Conservation (phyloP, 2,113 vertebrate genomes). For the Echinops telfairi region DNA sequence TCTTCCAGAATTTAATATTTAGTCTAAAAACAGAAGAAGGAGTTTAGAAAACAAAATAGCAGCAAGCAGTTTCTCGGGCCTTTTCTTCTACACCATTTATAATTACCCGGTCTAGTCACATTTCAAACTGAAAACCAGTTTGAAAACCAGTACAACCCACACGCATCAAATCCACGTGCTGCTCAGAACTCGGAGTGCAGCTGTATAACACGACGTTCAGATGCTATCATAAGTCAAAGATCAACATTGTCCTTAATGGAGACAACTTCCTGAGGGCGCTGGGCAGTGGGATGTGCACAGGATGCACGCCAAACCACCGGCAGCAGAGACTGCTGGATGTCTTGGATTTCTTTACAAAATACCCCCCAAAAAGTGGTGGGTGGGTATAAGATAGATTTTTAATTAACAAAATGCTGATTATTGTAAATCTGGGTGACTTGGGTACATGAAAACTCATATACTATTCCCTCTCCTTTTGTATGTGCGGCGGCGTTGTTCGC, state of each 20-base stretch:
- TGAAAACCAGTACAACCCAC: neutral
- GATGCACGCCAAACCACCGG: neutral
- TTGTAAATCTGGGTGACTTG: neutral
- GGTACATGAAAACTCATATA: neutral
- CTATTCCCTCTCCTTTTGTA: neutral
- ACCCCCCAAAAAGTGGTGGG: neutral
- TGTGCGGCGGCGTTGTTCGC: neutral
- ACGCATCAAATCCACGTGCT: neutral
- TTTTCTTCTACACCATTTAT: conserved; percentile 20
- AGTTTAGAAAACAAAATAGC: conserved; percentile 48
- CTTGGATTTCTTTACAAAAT: conserved; percentile 48
- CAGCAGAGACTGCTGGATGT: neutral
- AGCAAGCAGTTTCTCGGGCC: neutral
- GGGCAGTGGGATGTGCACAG: neutral
- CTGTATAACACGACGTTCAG: neutral
- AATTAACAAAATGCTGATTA: neutral
- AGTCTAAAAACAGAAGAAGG: conserved; percentile 47
- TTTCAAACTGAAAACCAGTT: conserved; percentile 7
- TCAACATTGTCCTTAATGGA: neutral
- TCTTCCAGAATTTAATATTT: conserved; percentile 35
- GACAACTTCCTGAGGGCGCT: neutral
- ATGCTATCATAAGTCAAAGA: neutral
- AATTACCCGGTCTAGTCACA: conserved; percentile 26
- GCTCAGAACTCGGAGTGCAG: conserved; percentile 16
- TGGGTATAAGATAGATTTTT: too few relatives aligned